These are phyloP conservation scores for Ametastegia equiseti DNA, from an alignment of 2,888 invertebrate genomes.

Conservation along the genomic window DNA sequence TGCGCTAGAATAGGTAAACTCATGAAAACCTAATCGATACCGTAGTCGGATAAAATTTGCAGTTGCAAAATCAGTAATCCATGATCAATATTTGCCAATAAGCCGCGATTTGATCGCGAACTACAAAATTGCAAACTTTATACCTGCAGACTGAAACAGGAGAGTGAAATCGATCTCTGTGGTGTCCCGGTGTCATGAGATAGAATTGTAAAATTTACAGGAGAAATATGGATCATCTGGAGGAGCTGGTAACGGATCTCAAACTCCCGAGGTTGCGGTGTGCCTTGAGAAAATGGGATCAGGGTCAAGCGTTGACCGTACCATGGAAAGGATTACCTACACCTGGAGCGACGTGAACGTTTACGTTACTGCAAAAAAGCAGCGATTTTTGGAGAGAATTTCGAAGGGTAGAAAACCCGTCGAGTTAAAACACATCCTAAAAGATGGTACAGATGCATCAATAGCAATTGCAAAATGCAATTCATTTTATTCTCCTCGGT, in stretches of 20 bases:
- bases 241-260: constrained; percentile 51
- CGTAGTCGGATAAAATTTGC: too few relatives aligned
- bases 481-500: too few relatives aligned
- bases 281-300: constrained; percentile 50
- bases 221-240: constrained; percentile 50
- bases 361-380: constrained; percentile 80
- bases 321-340: constrained; percentile 80
- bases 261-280: constrained; percentile 32
- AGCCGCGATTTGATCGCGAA: too few relatives aligned
- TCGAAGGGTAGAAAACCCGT: constrained; percentile 58
- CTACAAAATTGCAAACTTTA: neutral
- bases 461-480: too few relatives aligned
- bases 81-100: too few relatives aligned
- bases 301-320: constrained; percentile 45
- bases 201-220: constrained; percentile 20
- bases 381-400: constrained; percentile 62
- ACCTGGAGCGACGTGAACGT: constrained; percentile 90
- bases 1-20: too few relatives aligned
- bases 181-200: neutral
- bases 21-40: too few relatives aligned
- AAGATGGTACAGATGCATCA: constrained; percentile 86
- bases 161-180: constrained; percentile 9
- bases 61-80: too few relatives aligned
- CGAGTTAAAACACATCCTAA: constrained; percentile 82
- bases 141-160: neutral